These are phyloP conservation scores for Leistus spinibarbis DNA, from an alignment of 2,888 invertebrate genomes.

Conservation along the genomic window DNA sequence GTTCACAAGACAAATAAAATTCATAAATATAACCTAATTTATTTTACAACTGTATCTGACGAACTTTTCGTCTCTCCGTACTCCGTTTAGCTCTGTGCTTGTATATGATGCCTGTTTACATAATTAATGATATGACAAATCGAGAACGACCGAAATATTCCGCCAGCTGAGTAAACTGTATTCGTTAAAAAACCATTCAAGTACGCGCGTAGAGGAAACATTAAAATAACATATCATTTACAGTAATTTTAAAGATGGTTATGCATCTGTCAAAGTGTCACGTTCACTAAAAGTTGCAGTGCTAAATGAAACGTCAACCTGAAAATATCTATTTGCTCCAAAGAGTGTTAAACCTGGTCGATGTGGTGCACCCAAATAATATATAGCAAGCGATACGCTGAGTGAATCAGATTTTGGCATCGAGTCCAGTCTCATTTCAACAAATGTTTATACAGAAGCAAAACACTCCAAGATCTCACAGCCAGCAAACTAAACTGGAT, in stretches of 20 bases:
- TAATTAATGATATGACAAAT: not conserved
- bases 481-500: not conserved
- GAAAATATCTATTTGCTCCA: not conserved
- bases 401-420: slow-evolving; percentile 39
- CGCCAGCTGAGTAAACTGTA: not conserved
- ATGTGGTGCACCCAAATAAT: not conserved
- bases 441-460: slow-evolving; percentile 35
- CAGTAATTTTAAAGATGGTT: slow-evolving; percentile 32
- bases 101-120: not conserved
- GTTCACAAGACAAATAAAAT: too few species aligned
- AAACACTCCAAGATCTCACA: slow-evolving; percentile 7
- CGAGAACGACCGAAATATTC: not conserved
- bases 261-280: slow-evolving; percentile 36
- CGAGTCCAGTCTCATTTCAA: slow-evolving; percentile 30
- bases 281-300: slow-evolving; percentile 27
- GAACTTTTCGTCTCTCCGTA: too few species aligned
- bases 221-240: slow-evolving; percentile 39
- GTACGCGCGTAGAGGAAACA: slow-evolving; percentile 5
- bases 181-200: not conserved
- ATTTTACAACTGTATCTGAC: too few species aligned
- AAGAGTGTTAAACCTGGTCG: not conserved
- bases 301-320: slow-evolving; percentile 30
- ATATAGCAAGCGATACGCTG: slow-evolving; percentile 11
- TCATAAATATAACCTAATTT: too few species aligned
- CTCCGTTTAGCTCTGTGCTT: too few species aligned